Base-by-base conservation (phyloP, 2,113 vertebrate species). In the Hyaena hyaena region DNA sequence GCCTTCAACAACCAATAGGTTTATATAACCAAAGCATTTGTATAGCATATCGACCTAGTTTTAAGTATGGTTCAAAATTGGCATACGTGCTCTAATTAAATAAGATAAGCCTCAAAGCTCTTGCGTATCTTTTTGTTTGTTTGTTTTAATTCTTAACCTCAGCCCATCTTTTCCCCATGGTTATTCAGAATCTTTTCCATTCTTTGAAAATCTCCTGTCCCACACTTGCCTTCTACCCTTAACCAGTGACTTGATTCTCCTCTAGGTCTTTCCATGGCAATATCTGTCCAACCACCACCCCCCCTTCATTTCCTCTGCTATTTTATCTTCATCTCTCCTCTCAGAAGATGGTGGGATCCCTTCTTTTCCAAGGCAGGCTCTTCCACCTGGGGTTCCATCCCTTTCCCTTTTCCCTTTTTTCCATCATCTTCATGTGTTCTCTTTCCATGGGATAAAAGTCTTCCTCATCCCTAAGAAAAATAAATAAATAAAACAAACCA, bases 31-130 rank as follows among this genome's bases (percentile, higher is more conserved):
- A 76, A 90, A 81, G 8, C 15, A 86, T 65, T 90, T 89, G 61
- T 85, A 74, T 48, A 81, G 45, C 11, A 55, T 53, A 43, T 65
- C 26, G 31, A 76, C 83, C 31, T 81, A 81, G 92, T 82, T 82
- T 81, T 45, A 86, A 77, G 35, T 53, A 16, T 93, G 26, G 45
- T 79, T 97, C 88, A 68, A 83, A 71, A 33, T 23, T 96, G 61
- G 35, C 43, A 76, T 55, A 86, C 87, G 17, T 77, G 23, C 28
- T 93, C 17, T 48, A 31, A 76, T 69, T 90, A 65, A 94, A 76
- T 90, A 92, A 88, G 69, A 35, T 84, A 88, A 81, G 35, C 33
- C 12, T 69, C 58, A 77, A 71, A 39, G 4, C 33, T 71, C 43
- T 48, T 82, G 35, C 4, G 7, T 45, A 45, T 48, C 26, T n/a